These are phyloP conservation scores for Tipula lateralis DNA, from an alignment of 2,888 invertebrate species.

Conservation along the genomic window DNA sequence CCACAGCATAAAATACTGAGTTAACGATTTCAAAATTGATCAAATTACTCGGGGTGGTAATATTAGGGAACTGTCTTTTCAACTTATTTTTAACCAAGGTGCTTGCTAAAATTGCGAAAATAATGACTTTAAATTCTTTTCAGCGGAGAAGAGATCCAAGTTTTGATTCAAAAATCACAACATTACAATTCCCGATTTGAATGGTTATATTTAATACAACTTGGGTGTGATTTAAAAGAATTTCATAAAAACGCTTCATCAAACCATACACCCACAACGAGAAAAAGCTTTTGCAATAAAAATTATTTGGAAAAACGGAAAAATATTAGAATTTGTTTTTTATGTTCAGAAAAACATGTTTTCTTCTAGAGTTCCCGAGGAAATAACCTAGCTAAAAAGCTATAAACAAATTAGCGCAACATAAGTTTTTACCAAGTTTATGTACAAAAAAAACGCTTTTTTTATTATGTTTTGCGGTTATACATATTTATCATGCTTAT, in stretches of 20 bases:
- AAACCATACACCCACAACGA: background rate
- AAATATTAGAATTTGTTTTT: background rate
- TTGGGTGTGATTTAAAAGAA: background rate
- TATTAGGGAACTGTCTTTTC: too few relatives aligned
- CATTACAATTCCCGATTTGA: too few relatives aligned
- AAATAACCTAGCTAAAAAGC: background rate
- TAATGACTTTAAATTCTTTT: too few relatives aligned
- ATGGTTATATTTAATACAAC: background rate
- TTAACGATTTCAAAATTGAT: too few relatives aligned
- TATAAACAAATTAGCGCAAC: background rate
- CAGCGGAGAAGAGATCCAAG: too few relatives aligned
- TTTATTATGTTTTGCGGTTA: background rate
- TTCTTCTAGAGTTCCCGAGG: background rate
- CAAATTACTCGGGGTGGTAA: too few relatives aligned
- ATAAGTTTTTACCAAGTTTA: background rate
- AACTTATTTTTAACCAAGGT: too few relatives aligned
- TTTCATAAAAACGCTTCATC: background rate
- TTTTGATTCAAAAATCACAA: too few relatives aligned
- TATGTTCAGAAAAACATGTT: background rate
- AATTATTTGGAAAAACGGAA: background rate
- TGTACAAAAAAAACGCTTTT: background rate
- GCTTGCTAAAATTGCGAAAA: too few relatives aligned
- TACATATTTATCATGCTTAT: conserved; percentile 5
- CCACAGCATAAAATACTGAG: too few relatives aligned
- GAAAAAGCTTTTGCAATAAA: background rate